Evolutionary conservation across 2,113 vertebrate genomes (phyloP), one percentile per base, ranked within the genome.

Genomic region (Anhinga rufa): DNA sequence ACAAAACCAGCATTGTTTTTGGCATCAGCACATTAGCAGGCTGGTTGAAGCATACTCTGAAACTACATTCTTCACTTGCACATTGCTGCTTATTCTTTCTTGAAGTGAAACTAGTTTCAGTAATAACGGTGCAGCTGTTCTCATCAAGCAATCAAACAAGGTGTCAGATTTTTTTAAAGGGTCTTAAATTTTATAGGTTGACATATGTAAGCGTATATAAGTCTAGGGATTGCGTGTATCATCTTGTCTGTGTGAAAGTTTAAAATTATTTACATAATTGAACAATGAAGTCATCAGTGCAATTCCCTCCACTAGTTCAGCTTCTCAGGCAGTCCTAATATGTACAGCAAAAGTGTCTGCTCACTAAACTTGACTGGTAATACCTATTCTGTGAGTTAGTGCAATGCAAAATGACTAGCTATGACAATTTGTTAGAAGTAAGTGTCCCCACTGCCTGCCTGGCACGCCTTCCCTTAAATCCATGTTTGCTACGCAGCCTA

Each of bases 111-210:
- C 25, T 70, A 29, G 19, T 82, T 93, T 54, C 28, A 74, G 58
- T 79, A 76, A 57, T 64, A 91, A 57, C 6, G 5, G 68, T 88
- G 29, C 86, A 88, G 79, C 88, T 95, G 46, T 61, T 91, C 76
- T 82, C 62, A 68, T 71, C 48, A 77, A 92, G 17, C 44, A 46
- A 46, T 46, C 44, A 46, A 46, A 83, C 57, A 82, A 55, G 26
- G 44, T 64, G 34, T 88, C 68, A 42, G 46, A 28, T 62, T 70
- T 91, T 93, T 93, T 92, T 22, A 7, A 70, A 75, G 26, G 32
- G 16, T 51, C 57, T 92, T 92, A 60, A 57, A 46, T 71, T 87
- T 90, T 83, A 51, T 68, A 52, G 40, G 38, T 82, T 71, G 70
- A 88, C 70, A 82, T 90, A 57, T 69, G 42, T 87, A 82, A 88